A percentile compares a stretch with the other conserved stretches of the same genome.
Evolutionary conservation across 2,888 invertebrate species (phyloP).

Genomic region (Uropetala carovei): DNA sequence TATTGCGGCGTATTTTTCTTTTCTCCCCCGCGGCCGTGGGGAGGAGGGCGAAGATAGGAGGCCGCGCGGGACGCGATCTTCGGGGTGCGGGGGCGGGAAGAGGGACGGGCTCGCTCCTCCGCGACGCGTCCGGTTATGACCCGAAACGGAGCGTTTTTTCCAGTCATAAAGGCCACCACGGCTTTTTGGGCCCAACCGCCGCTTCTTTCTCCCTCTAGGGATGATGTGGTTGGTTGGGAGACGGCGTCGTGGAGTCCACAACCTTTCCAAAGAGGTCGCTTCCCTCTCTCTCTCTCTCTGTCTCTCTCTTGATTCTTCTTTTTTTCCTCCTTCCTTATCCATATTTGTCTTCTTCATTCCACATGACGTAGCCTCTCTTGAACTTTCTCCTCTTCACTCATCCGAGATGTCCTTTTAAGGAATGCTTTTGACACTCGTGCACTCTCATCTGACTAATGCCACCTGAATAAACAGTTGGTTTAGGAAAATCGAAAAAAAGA

Average conservation of each 20-base stretch:
- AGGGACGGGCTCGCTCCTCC: not conserved
- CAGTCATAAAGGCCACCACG: conserved; percentile 54
- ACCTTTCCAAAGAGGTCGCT: conserved; percentile 61
- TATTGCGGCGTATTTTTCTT: not conserved
- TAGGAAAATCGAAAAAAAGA: not conserved
- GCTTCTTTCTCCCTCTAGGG: not conserved
- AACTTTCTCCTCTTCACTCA: conserved; percentile 59
- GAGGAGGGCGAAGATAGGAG: not conserved
- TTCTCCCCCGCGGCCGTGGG: conserved; percentile 38
- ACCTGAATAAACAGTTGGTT: conserved; percentile 59
- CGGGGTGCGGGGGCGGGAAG: not conserved
- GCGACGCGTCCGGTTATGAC: conserved; percentile 56
- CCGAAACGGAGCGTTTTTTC: conserved; percentile 58
- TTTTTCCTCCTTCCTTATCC: conserved; percentile 35
- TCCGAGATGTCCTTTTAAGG: conserved; percentile 61
- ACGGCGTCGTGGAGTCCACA: conserved; percentile 61
- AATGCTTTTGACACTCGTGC: conserved; percentile 53
- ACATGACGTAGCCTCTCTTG: conserved; percentile 51
- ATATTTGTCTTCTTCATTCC: conserved; percentile 60
- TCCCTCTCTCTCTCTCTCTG: conserved; percentile 11
- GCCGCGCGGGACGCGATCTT: no score
- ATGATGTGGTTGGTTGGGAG: conserved; percentile 40
- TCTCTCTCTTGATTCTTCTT: conserved; percentile 10
- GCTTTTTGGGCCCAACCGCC: conserved; percentile 26
- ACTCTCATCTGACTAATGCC: conserved; percentile 59